Evolutionary conservation across 2,888 invertebrate genomes (phyloP), one percentile per base, ranked within the genome.

Genomic region (Tachina lurida): DNA sequence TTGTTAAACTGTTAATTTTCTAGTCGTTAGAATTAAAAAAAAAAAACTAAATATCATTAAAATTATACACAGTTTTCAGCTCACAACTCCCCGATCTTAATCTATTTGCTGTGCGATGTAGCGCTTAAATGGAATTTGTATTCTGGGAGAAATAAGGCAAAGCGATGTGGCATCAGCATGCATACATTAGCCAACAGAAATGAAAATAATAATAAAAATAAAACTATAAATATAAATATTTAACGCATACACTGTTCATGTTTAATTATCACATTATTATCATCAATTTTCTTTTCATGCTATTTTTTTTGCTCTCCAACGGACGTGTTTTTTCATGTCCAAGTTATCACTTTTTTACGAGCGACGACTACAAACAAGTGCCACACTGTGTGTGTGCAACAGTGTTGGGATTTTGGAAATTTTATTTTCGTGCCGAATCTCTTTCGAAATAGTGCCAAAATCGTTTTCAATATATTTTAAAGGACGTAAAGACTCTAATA

Each of bases 231-330:
- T 17, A 52, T 41, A 45, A 67, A 41, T 31, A 60, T 54, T 58
- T 13, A 63, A 56, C 12, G 47, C 71, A 79, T 47, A 31, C 63
- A 49, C 56, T 68, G 60, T 78, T 85, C 82, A 82, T 75, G 82
- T 85, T 70, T 82, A 85, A 85, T 85, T 85, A 85, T 85, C 85
- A 85, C 85, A 74, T 82, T 82, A 82, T 85, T 85, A 85, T 85
- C 85, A 85, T 82, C 78, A 85, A 82, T 85, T 85, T 22, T 80
- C 41, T 82, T 85, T 62, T 77, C 17, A 41, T 13, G 1, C 47
- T 45, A 19, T 31, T 65, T 41, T 56, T 15, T 60, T 49, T 71
- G 73, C 31, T 31, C 52, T 19, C 19, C 47, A 39, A 7, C 15
- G 22, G 31, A 43, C 10, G 62, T 62, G 41, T 76, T 76, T 75